Percentiles rank a stretch among this genome's conserved stretches.
phyloP scores from a whole-genome alignment of 2,113 vertebrate species.

The Marmota monax region DNA sequence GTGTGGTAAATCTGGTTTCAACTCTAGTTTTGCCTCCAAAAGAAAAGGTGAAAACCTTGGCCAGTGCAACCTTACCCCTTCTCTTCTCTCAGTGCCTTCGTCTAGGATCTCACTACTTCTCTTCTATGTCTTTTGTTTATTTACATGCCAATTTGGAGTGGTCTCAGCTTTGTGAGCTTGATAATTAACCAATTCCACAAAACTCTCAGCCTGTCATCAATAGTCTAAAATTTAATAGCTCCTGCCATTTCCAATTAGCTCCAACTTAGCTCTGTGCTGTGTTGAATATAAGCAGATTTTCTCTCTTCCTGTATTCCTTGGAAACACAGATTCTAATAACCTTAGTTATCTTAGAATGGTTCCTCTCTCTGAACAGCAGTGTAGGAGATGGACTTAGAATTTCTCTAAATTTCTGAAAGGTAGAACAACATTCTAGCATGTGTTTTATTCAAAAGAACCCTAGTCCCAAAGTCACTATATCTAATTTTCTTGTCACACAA shows the following conservation, averaged over 20 bases:
- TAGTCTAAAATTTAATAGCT: neutral
- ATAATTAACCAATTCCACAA: constrained; percentile 46
- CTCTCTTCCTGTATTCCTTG: neutral
- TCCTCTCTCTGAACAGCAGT: neutral
- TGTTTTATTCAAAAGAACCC: neutral
- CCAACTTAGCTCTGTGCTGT: neutral
- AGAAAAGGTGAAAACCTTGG: neutral
- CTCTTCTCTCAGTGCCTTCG: neutral
- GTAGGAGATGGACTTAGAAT: neutral
- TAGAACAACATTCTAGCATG: neutral
- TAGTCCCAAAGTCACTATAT: neutral
- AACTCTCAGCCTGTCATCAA: neutral
- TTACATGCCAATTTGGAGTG: constrained; percentile 26
- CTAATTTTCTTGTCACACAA: constrained; percentile 46
- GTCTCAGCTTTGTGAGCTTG: neutral
- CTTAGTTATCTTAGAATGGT: neutral
- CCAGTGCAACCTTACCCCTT: neutral
- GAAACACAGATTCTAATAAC: neutral
- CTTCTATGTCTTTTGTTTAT: neutral
- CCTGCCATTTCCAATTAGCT: neutral
- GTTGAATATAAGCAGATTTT: neutral
- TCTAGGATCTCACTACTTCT: neutral
- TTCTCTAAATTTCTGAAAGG: constrained; percentile 15
- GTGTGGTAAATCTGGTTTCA: neutral
- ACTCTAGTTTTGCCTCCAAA: constrained; percentile 16